A percentile compares a stretch with the other conserved stretches of the same genome.
These are phyloP conservation scores for Craseonycteris thonglongyai DNA, from an alignment of 2,113 vertebrate genomes.

Conservation along the genomic window DNA sequence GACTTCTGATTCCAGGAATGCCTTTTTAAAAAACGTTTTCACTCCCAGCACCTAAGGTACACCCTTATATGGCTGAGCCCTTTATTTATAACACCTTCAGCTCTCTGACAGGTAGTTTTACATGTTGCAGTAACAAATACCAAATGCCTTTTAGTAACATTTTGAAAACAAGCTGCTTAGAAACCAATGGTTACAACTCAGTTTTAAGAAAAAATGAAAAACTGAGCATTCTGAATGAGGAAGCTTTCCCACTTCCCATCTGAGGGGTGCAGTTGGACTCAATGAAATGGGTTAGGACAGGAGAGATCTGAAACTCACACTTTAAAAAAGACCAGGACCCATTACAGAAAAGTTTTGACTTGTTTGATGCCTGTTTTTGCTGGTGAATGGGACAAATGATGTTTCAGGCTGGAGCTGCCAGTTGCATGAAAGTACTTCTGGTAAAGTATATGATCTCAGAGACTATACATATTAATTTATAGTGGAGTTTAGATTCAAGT, in stretches of 20 bases:
- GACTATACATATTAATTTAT: constrained; percentile 80
- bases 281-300: constrained; percentile 39
- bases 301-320: constrained; percentile 55
- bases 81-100: constrained; percentile 9
- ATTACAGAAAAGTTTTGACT: constrained; percentile 72
- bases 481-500: constrained; percentile 72
- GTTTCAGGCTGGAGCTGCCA: constrained; percentile 79
- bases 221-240: neutral
- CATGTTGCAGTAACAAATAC: constrained; percentile 46
- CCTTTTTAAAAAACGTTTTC: constrained; percentile 51
- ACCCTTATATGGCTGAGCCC: constrained; percentile 22
- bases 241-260: constrained; percentile 29
- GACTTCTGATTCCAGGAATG: neutral
- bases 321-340: constrained; percentile 71
- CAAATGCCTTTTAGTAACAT: constrained; percentile 48
- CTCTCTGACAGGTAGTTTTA: constrained; percentile 56
- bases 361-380: constrained; percentile 72
- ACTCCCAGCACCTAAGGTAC: neutral
- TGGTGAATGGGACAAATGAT: constrained; percentile 88
- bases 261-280: constrained; percentile 28
- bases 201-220: constrained; percentile 65
- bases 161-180: constrained; percentile 68
- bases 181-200: constrained; percentile 35
- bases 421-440: constrained; percentile 84
- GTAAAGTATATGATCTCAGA: constrained; percentile 84